Conservation (phyloP, 2,797 vertebrate genomes). For the Chelonia mydas region DNA sequence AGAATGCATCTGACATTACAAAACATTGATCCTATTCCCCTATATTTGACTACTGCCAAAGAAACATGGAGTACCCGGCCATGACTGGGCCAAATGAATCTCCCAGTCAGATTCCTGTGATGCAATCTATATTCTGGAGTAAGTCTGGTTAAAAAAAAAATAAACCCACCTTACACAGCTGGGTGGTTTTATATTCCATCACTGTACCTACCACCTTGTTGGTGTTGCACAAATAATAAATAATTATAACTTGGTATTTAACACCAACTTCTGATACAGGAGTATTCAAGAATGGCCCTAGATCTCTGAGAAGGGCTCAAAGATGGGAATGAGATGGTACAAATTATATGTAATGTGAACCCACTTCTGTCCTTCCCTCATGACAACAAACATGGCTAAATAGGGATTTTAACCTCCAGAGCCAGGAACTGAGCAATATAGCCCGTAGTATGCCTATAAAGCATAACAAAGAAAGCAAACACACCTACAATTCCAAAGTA, state of each 20-base stretch:
- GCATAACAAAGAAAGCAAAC: slow-evolving; percentile 27
- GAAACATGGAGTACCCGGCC: neutral
- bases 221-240: slow-evolving; percentile 5
- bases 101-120: neutral
- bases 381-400: slow-evolving; percentile 28
- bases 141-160: neutral
- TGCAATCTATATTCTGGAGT: neutral
- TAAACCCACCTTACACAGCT: neutral
- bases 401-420: slow-evolving; percentile 1
- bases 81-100: neutral
- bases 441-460: slow-evolving; percentile 5
- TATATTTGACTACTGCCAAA: neutral
- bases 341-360: slow-evolving; percentile 16
- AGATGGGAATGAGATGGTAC: neutral
- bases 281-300: slow-evolving; percentile 6
- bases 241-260: neutral
- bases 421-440: slow-evolving; percentile 37
- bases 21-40: neutral
- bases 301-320: neutral
- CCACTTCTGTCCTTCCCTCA: neutral
- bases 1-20: neutral
- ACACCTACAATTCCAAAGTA: neutral
- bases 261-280: neutral
- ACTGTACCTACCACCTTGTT: neutral
- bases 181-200: neutral